A percentile compares a stretch with the other conserved stretches of the same genome.
phyloP scores from a whole-genome alignment of 2,888 invertebrate species.

The Cataglyphis albicans region DNA sequence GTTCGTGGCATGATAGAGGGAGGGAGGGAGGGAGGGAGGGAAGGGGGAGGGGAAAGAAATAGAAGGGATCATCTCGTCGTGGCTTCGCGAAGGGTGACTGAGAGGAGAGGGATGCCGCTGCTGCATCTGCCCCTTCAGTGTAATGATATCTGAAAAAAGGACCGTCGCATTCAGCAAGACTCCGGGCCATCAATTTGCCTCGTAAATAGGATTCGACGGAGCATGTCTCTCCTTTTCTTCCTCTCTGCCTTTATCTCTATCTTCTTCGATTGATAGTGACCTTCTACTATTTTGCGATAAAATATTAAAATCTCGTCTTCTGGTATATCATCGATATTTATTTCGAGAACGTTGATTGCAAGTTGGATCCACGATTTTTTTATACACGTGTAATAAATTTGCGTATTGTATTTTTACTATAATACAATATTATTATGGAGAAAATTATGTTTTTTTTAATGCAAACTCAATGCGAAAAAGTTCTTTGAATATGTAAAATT shows the following conservation, averaged over 20 bases:
- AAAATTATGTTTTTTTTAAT: conserved; percentile 1
- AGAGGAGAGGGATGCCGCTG: conserved; percentile 76
- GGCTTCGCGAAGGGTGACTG: conserved; percentile 70
- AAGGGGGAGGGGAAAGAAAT: conserved; percentile 73
- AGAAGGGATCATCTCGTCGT: conserved; percentile 67
- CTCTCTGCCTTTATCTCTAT: background rate
- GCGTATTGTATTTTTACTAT: background rate
- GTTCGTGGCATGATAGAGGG: conserved; percentile 71
- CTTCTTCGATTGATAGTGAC: conserved; percentile 6
- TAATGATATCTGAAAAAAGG: conserved; percentile 82
- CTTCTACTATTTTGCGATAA: conserved; percentile 19
- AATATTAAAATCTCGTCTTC: conserved; percentile 32
- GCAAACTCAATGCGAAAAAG: background rate
- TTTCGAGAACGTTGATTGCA: background rate
- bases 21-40: conserved; percentile 75
- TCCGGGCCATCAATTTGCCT: conserved; percentile 80
- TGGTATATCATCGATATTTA: conserved; percentile 10
- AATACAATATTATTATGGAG: background rate
- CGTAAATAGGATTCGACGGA: conserved; percentile 75
- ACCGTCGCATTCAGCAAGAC: conserved; percentile 66
- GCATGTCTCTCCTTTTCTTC: conserved; percentile 25
- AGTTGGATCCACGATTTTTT: background rate
- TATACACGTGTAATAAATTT: background rate
- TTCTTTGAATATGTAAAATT: background rate
- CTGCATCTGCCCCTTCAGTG: conserved; percentile 83